These are phyloP conservation scores for Tigriopus japonicus DNA, from an alignment of 1,140 invertebrate species.

Conservation along the genomic window DNA sequence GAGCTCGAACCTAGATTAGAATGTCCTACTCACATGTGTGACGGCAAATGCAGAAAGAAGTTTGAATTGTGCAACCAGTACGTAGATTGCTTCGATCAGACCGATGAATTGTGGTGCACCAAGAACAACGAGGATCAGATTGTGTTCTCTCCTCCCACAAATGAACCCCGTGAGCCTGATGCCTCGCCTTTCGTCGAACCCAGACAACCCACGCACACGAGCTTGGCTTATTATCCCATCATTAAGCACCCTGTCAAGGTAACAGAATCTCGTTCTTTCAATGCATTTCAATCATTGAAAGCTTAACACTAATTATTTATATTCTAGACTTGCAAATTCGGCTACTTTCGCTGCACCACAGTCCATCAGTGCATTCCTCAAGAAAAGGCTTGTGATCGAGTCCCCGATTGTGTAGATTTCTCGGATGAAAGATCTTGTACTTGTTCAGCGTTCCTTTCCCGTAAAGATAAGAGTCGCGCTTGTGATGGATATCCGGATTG, in stretches of 20 bases:
- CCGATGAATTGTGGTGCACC: not conserved
- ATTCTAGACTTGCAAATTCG: not conserved
- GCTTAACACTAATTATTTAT: too few relatives aligned
- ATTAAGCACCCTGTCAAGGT: too few relatives aligned
- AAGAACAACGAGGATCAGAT: too few relatives aligned
- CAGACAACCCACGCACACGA: too few relatives aligned
- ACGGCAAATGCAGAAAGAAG: not conserved
- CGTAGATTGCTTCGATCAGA: not conserved
- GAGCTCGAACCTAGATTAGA: too few relatives aligned
- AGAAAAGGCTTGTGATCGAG: constrained; percentile 46
- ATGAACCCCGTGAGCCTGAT: too few relatives aligned
- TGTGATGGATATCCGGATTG: constrained; percentile 7
- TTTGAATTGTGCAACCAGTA: not conserved
- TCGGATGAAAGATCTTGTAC: constrained; percentile 51
- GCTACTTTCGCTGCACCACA: not conserved
- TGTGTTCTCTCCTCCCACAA: too few relatives aligned
- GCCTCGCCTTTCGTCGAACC: too few relatives aligned
- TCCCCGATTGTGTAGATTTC: constrained; percentile 46
- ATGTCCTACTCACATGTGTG: not conserved
- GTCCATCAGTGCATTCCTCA: constrained; percentile 42
- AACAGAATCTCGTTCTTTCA: too few relatives aligned
- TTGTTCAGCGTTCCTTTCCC: constrained; percentile 34
- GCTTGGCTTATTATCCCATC: too few relatives aligned
- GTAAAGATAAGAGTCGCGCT: not conserved
- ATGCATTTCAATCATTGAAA: too few relatives aligned